phyloP scores from a whole-genome alignment of 2,797 vertebrate species.

The Poeciliopsis presidionis region DNA sequence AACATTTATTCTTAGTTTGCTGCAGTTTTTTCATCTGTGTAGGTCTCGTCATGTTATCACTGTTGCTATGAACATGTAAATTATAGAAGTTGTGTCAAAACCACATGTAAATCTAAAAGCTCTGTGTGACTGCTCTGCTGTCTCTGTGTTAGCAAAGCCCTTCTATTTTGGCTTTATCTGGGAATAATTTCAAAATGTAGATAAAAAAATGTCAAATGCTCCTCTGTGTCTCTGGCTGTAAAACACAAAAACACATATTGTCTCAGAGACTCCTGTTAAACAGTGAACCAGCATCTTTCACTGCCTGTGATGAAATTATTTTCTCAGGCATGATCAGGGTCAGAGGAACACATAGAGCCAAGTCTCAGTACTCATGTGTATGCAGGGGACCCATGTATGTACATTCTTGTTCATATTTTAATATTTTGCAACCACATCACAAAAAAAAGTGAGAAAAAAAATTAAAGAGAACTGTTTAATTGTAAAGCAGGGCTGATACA shows the following conservation, averaged over 20 bases:
- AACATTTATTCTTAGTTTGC: conserved; percentile 36
- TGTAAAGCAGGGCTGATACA: conserved; percentile 66
- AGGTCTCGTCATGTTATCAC: conserved; percentile 40
- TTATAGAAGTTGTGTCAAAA: conserved; percentile 60
- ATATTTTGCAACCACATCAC: conserved; percentile 45
- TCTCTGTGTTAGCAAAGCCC: conserved; percentile 63
- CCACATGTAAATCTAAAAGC: conserved; percentile 31
- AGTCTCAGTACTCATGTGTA: conserved; percentile 29
- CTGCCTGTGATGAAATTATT: conserved; percentile 72
- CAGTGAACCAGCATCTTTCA: conserved; percentile 77
- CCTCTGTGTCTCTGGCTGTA: conserved; percentile 55
- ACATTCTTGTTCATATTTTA: conserved; percentile 31
- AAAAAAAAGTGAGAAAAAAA: neutral
- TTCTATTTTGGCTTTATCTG: conserved; percentile 53
- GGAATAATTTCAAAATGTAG: conserved; percentile 37
- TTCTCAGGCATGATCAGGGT: conserved; percentile 54
- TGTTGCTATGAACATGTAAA: conserved; percentile 41
- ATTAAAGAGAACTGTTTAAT: conserved; percentile 43
- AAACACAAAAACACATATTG: conserved; percentile 48
- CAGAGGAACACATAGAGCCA: conserved; percentile 33
- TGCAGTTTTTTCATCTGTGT: conserved; percentile 38
- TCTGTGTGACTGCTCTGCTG: conserved; percentile 54
- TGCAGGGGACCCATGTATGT: conserved; percentile 38
- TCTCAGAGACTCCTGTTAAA: conserved; percentile 62
- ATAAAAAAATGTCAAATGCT: conserved; percentile 45